These are phyloP conservation scores for Oplegnathus fasciatus DNA, from an alignment of 2,113 vertebrate species.

Conservation along the genomic window DNA sequence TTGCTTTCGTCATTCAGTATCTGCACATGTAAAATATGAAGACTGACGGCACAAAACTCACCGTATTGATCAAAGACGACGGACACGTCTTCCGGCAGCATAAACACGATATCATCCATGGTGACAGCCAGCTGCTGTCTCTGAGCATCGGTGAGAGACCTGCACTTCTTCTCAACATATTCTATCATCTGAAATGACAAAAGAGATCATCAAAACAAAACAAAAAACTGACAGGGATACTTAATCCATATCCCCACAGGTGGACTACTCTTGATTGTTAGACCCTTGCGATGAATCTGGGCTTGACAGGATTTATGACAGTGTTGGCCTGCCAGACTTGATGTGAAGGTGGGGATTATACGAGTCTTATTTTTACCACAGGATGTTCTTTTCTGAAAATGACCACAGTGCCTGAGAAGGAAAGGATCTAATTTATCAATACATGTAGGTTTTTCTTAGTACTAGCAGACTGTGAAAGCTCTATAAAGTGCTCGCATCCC, in stretches of 20 bases:
- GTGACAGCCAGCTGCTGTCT: slow-evolving; percentile 60
- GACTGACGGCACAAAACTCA: slow-evolving; percentile 2
- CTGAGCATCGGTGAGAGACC: slow-evolving; percentile 38
- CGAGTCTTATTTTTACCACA: no score
- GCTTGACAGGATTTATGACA: neutral
- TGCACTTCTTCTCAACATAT: slow-evolving; percentile 59
- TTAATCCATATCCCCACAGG: neutral
- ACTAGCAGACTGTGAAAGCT: neutral
- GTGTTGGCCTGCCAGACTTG: neutral
- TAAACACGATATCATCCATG: slow-evolving; percentile 71
- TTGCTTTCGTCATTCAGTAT: neutral
- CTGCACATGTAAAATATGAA: neutral
- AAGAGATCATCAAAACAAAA: rapidly evolving
- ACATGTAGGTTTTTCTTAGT: neutral
- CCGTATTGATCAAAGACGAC: slow-evolving; percentile 62
- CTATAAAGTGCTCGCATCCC: neutral
- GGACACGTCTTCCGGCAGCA: slow-evolving; percentile 71
- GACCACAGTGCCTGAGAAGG: neutral
- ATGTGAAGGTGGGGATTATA: neutral
- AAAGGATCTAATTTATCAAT: neutral
- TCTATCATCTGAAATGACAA: slow-evolving; percentile 64
- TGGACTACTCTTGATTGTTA: neutral
- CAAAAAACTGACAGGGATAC: neutral
- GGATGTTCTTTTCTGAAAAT: neutral
- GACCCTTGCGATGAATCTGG: neutral